phyloP scores from a whole-genome alignment of 1,140 invertebrate species.

The Ceratoteleas bidentatus region DNA sequence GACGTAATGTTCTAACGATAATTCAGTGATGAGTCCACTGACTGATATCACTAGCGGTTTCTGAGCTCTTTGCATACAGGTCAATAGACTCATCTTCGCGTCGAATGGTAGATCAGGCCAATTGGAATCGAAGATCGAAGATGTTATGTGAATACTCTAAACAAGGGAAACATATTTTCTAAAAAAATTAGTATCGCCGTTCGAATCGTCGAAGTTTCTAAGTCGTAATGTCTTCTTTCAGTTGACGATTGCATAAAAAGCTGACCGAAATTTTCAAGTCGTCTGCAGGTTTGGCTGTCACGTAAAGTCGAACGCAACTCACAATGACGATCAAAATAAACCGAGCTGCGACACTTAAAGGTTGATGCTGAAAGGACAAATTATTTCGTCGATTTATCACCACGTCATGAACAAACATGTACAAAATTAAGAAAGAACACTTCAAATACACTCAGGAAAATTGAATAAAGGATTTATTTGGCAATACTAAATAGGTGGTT shows the following conservation, averaged over 20 bases:
- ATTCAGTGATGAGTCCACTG: slow-evolving; percentile 57
- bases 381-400: neutral
- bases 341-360: slow-evolving; percentile 37
- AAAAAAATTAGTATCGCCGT: too few species aligned
- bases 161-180: too few species aligned
- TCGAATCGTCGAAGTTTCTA: too few species aligned
- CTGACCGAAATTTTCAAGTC: slow-evolving; percentile 57
- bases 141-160: neutral
- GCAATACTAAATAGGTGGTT: too few species aligned
- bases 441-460: too few species aligned
- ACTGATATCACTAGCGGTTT: slow-evolving; percentile 62
- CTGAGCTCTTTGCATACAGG: slow-evolving; percentile 59
- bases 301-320: slow-evolving; percentile 46
- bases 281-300: slow-evolving; percentile 53
- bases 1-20: slow-evolving; percentile 67
- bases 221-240: too few species aligned
- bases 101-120: neutral
- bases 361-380: slow-evolving; percentile 59
- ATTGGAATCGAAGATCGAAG: slow-evolving; percentile 1
- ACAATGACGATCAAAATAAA: slow-evolving; percentile 52
- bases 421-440: too few species aligned
- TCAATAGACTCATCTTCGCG: neutral
- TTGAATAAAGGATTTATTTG: too few species aligned
- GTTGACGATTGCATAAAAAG: neutral
- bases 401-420: neutral